These are phyloP conservation scores for Brachypteracias leptosomus DNA, from an alignment of 2,113 vertebrate genomes.

Conservation along the genomic window DNA sequence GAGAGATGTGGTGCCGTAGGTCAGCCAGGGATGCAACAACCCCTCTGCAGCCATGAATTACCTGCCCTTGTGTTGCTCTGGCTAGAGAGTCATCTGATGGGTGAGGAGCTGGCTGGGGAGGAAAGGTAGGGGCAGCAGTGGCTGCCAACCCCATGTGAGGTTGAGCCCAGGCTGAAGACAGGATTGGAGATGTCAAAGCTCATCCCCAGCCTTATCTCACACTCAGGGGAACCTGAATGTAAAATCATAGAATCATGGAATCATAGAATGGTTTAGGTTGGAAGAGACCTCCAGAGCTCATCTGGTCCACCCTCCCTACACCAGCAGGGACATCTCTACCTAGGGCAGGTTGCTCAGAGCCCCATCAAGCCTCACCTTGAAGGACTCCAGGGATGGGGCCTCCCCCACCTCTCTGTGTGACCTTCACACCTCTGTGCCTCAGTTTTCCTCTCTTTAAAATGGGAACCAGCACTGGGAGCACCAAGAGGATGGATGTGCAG, in stretches of 20 bases:
- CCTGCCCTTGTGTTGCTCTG: neutral
- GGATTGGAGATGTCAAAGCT: neutral
- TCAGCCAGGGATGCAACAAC: neutral
- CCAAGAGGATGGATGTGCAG: fast-evolving
- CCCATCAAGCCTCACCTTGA: no score
- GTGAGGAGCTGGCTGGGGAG: neutral
- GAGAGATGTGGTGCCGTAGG: neutral
- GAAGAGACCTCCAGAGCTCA: no score
- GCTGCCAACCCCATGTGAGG: fast-evolving
- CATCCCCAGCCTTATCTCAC: neutral
- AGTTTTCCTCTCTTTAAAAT: neutral
- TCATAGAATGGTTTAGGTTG: no score
- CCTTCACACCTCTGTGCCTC: neutral
- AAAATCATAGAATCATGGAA: no score
- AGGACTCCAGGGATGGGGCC: no score
- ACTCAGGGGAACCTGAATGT: neutral
- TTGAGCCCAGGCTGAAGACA: neutral
- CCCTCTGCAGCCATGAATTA: neutral
- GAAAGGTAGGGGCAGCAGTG: neutral
- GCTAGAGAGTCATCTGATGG: neutral
- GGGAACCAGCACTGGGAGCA: neutral
- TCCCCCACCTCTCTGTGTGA: no score
- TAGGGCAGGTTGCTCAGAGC: no score
- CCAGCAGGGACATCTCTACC: no score
- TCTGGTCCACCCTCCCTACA: no score